phyloP scores from a whole-genome alignment of 2,888 invertebrate species.

The Sarcophaga caerulescens region DNA sequence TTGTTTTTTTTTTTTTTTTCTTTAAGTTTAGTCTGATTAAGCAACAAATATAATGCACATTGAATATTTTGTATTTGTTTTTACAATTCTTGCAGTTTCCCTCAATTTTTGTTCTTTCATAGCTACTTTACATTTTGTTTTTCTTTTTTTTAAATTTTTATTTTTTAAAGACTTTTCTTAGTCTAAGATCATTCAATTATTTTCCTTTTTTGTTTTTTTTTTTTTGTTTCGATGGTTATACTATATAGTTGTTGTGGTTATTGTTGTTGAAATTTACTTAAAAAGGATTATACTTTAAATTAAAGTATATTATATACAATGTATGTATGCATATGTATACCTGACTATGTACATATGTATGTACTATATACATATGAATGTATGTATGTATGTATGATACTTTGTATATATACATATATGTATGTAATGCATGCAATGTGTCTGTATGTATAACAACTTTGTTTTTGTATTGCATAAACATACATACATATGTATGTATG shows the following conservation, averaged over 20 bases:
- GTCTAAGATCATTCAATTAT: too few relatives aligned
- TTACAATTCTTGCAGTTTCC: not conserved
- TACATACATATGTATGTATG: too few relatives aligned
- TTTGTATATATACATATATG: too few relatives aligned
- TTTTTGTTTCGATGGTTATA: not conserved
- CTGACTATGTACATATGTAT: not conserved
- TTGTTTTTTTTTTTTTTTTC: not conserved
- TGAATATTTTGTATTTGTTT: slow-evolving; percentile 15
- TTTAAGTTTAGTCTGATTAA: not conserved
- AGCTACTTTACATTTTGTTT: too few relatives aligned
- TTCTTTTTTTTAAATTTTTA: too few relatives aligned
- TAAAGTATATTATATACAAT: not conserved
- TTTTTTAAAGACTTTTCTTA: too few relatives aligned
- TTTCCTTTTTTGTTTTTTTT: not conserved
- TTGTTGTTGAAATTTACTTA: not conserved
- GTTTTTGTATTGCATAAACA: too few relatives aligned
- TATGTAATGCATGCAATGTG: too few relatives aligned
- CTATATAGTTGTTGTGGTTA: not conserved
- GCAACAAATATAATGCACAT: slow-evolving; percentile 34
- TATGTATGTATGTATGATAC: too few relatives aligned
- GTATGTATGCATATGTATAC: not conserved
- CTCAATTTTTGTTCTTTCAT: not conserved
- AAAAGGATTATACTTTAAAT: too few relatives aligned
- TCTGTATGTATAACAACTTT: too few relatives aligned
- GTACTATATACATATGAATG: not conserved